Conservation (phyloP, 2,888 invertebrate species). For the Acrobasis repandana region DNA sequence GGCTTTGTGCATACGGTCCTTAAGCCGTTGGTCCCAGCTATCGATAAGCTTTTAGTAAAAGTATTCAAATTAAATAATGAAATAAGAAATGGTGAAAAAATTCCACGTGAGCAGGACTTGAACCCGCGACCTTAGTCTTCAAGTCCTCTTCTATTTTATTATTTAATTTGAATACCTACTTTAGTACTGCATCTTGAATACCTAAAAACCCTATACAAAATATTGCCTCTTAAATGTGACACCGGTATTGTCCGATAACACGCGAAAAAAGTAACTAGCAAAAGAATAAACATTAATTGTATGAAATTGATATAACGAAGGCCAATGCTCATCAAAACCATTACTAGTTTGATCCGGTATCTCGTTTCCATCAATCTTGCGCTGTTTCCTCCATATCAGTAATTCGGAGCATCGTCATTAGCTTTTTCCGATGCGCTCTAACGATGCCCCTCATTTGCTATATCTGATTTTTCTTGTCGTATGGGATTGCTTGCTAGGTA, state of each 20-base stretch:
- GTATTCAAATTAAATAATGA: too few relatives aligned
- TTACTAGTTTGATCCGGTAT: slow-evolving; percentile 5
- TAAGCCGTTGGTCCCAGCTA: too few relatives aligned
- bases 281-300: neutral
- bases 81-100: too few relatives aligned
- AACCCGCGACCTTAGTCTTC: too few relatives aligned
- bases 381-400: slow-evolving; percentile 20
- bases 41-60: too few relatives aligned
- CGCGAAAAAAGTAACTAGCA: neutral
- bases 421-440: slow-evolving; percentile 22
- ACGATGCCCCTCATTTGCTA: slow-evolving; percentile 14
- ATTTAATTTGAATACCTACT: too few relatives aligned
- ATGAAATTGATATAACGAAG: slow-evolving; percentile 1
- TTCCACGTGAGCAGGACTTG: too few relatives aligned
- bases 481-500: neutral
- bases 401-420: slow-evolving; percentile 14
- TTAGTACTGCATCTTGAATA: too few relatives aligned
- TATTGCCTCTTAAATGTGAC: neutral
- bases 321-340: slow-evolving; percentile 3
- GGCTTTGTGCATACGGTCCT: too few relatives aligned
- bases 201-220: too few relatives aligned
- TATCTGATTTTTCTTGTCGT: slow-evolving; percentile 2
- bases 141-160: too few relatives aligned
- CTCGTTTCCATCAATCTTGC: slow-evolving; percentile 7
- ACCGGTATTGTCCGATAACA: neutral